Evolutionary conservation across 2,113 vertebrate genomes (phyloP).

Genomic region (Trochalopteron elliotii): DNA sequence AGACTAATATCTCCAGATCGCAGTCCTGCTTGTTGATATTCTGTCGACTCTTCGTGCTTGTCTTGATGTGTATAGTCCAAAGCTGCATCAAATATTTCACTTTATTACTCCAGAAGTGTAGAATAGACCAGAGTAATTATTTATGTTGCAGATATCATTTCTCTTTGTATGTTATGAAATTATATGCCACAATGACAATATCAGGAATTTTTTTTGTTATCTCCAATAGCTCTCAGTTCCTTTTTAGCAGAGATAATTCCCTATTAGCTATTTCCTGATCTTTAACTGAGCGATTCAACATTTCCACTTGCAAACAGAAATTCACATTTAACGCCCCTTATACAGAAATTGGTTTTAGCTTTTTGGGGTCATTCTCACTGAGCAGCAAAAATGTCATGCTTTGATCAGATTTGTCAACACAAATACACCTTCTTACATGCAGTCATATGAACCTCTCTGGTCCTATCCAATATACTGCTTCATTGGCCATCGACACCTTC

Average conservation of each 20-base stretch:
- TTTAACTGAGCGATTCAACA: neutral
- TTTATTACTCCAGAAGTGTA: neutral
- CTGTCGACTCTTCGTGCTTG: neutral
- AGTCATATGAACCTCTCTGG: neutral
- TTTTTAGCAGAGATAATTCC: neutral
- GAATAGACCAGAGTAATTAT: neutral
- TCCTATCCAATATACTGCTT: neutral
- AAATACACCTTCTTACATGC: too few relatives aligned
- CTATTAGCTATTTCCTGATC: neutral
- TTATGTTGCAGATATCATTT: neutral
- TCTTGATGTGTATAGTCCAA: neutral
- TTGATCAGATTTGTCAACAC: neutral
- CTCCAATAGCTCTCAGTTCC: neutral
- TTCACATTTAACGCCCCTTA: rapidly evolving
- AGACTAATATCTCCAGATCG: neutral
- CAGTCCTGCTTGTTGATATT: neutral
- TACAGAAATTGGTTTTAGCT: neutral
- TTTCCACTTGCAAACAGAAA: neutral
- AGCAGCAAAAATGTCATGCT: neutral
- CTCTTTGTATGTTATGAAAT: neutral
- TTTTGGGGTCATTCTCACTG: neutral
- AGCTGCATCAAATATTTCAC: neutral
- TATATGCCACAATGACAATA: neutral
- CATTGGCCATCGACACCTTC: neutral
- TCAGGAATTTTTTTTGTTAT: neutral